These are phyloP conservation scores for Cladopsammia gracilis DNA, from an alignment of 64 coral and sea anemone species.

Conservation along the genomic window DNA sequence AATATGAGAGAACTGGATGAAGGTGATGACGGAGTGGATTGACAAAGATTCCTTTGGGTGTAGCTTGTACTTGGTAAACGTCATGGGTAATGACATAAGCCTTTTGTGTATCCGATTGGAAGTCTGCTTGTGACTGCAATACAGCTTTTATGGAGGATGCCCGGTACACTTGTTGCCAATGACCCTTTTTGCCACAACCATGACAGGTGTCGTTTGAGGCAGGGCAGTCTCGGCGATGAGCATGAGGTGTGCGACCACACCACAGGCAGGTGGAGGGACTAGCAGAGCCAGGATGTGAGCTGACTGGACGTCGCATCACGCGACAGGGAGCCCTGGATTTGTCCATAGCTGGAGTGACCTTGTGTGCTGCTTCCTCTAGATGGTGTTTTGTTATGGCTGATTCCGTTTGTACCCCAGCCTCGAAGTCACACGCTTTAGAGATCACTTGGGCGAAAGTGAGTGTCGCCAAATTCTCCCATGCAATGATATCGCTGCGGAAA, in stretches of 20 bases:
- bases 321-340: background rate
- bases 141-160: constrained; percentile 16
- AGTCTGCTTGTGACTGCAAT: background rate
- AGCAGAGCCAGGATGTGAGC: background rate
- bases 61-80: no score
- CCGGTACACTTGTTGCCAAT: constrained; percentile 48
- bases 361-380: constrained; percentile 38
- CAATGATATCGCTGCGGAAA: constrained; percentile 63
- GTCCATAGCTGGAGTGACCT: constrained; percentile 26
- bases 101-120: background rate
- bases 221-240: constrained; percentile 25
- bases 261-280: background rate
- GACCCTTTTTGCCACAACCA: constrained; percentile 33
- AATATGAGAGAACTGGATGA: background rate
- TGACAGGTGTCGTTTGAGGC: constrained; percentile 45
- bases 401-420: constrained; percentile 46
- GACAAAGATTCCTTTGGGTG: no score
- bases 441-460: constrained; percentile 68
- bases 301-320: background rate
- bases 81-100: background rate
- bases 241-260: constrained; percentile 35
- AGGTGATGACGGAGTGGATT: no score
- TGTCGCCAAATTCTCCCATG: constrained; percentile 23
- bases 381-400: constrained; percentile 31
- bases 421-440: constrained; percentile 44